Base-by-base conservation (phyloP, 2,113 vertebrate species). In the Apodemus sylvaticus region DNA sequence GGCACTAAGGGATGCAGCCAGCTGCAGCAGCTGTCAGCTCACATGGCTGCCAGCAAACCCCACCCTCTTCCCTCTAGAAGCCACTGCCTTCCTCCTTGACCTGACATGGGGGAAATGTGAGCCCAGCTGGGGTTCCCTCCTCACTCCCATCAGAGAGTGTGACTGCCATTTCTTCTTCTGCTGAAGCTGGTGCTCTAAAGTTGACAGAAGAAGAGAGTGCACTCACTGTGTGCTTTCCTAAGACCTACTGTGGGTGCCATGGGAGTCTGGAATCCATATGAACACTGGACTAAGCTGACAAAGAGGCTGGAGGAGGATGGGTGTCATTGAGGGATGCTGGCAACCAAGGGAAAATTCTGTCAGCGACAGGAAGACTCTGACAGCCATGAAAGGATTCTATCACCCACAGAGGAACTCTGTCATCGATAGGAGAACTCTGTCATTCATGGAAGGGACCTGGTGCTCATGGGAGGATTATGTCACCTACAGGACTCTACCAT, bases 51-150 rank as follows among this genome's bases (percentile, higher is more conserved):
- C 4, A 29, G 5, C 1, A 29, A 20, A 1, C 19, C 8, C 10
- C 14, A 1, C 2, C 68, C 10, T 79, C 68, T 26, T 51, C 31
- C 68, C 42, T 39, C 31, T 13, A 8, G 14, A 91, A 20, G 76
- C 10, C 9, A 17, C 45, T 51, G 8, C 42, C 68, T 19, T 16
- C 71, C 11, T 17, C 42, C 51, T 53, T 0, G 42, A 45, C 36
- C 10, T n/a, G 24, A 17, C 3, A 0, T 3, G 4, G n/a, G 16
- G 7, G 34, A 78, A 12, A 11, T 17, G 8, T 5, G 7, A 3
- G 24, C n/a, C 20, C 12, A 20, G 20, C 42, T 22, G n/a, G 26
- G 13, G 9, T 48, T 42, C 39, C 31, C 3, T 70, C 36, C 68
- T 42, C 79, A 6, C 9, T 64, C 39, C 29, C 22, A 2, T 6